These are phyloP conservation scores for Gambusia yucatana DNA, from an alignment of 2,797 vertebrate genomes.

Conservation along the genomic window DNA sequence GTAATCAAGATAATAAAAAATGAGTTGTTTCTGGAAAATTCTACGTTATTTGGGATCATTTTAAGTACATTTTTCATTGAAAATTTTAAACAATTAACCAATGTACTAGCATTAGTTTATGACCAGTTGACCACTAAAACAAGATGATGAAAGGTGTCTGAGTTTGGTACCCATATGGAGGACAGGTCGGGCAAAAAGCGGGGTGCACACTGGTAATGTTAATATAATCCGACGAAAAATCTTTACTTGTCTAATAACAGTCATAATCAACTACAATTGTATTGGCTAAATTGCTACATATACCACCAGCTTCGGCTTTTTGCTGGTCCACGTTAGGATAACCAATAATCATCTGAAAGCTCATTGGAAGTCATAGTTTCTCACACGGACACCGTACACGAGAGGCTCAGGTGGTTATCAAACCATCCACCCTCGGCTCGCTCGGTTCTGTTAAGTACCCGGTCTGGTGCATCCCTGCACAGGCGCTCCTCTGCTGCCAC, in stretches of 20 bases:
- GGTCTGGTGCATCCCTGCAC: neutral
- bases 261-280: neutral
- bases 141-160: neutral
- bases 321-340: neutral
- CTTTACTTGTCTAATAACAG: too few relatives aligned
- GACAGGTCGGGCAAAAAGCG: neutral
- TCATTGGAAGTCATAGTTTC: neutral
- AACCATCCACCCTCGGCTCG: neutral
- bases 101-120: neutral
- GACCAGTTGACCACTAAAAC: neutral
- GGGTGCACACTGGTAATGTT: neutral
- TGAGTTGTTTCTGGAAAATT: neutral
- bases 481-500: constrained; percentile 34
- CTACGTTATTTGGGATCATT: neutral
- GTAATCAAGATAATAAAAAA: neutral
- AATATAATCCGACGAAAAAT: neutral
- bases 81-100: neutral
- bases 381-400: neutral
- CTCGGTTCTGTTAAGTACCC: constrained; percentile 45
- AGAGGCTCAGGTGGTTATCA: neutral
- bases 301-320: neutral
- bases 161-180: neutral
- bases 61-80: neutral
- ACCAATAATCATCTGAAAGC: neutral
- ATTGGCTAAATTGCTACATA: neutral